These are phyloP conservation scores for Bettongia penicillata DNA, from an alignment of 2,113 vertebrate genomes.

Conservation along the genomic window DNA sequence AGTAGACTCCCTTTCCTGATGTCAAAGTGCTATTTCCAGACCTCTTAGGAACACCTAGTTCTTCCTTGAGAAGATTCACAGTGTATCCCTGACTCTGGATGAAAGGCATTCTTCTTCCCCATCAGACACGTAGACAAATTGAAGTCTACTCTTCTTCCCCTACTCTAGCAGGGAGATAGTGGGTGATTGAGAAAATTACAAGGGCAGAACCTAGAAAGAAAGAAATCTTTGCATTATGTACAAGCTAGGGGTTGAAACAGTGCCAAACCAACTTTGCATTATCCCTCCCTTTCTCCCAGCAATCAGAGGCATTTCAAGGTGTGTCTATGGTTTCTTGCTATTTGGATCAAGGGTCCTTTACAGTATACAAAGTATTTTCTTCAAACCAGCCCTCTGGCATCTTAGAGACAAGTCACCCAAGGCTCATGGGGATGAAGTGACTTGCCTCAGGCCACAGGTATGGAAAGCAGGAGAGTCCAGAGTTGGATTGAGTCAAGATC, in stretches of 20 bases:
- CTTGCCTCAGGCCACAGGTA: neutral
- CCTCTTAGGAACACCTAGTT: neutral
- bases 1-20: neutral
- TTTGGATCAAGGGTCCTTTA: neutral
- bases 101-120: no score
- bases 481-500: neutral
- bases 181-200: fast-evolving
- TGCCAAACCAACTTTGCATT: fast-evolving
- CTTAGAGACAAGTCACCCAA: neutral
- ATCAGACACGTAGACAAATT: neutral
- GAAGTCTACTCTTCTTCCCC: no score
- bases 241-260: fast-evolving
- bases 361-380: neutral
- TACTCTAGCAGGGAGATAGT: neutral
- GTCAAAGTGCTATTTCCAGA: neutral
- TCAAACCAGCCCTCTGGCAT: neutral
- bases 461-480: neutral
- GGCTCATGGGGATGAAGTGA: neutral
- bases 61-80: neutral
- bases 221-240: neutral
- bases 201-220: fast-evolving
- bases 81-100: neutral
- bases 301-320: neutral
- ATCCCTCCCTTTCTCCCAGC: neutral
- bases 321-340: neutral